Evolutionary conservation across 2,113 vertebrate species (phyloP), one percentile per base, ranked within the genome.

Genomic region (Platichthys stellatus): DNA sequence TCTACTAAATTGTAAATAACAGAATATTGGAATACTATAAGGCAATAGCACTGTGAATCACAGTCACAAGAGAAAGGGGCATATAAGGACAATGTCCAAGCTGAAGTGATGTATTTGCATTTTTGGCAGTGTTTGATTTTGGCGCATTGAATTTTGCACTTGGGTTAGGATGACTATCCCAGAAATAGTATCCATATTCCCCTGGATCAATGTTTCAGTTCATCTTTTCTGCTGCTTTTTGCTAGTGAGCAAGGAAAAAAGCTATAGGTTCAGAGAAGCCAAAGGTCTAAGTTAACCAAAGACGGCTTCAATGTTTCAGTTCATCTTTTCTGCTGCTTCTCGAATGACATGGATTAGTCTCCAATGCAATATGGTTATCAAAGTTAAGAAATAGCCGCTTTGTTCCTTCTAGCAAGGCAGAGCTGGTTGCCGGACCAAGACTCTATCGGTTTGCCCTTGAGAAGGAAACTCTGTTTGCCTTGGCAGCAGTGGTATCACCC

Each of bases 371-470:
- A 15, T 45, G 43, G 15, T 13, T 20, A 47, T 51, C 17, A 51
- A 54, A 54, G 20, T 54, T 54, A 20, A 54, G 51, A 1, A n/a
- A 54, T 54, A 54, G 51, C 20, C 8, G 15, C 45, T 49, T 15
- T 49, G 45, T 49, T 15, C 45, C 15, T 6, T 15, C 17, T 6
- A 54, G 14, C 20, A n/a, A 54, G 5, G 51, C 20, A n/a, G 20
- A 54, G 8, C 8, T n/a, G 20, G 20, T 2, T n/a, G 18, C 18
- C 9, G 51, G 51, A 54, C 8, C 51, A 54, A n/a, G 51, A 74
- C 26, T 47, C 31, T 49, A 76, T 86, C 66, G 81, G 69, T 74
- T 76, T 84, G 69, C 72, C 82, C 82, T 76, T 84, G 84, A 88
- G 80, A 82, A 54, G 63, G 54, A 76, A 31, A 31, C 31, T 7